These are phyloP conservation scores for Tipula confusa DNA, from an alignment of 2,888 invertebrate species.

Conservation along the genomic window DNA sequence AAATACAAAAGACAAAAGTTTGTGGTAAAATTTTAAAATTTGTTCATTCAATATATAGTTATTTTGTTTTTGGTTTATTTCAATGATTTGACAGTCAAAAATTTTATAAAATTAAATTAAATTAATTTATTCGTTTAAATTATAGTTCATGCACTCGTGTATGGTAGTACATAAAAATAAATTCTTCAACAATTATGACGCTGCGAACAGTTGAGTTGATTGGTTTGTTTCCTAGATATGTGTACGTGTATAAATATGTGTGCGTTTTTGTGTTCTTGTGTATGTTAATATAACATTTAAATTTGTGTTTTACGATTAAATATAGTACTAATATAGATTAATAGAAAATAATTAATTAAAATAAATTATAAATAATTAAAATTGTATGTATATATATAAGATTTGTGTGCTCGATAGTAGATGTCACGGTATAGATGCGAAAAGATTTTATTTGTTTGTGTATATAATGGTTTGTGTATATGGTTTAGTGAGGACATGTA, in stretches of 20 bases:
- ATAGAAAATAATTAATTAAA: not conserved
- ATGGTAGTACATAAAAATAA: not conserved
- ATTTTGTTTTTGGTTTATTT: constrained; percentile 12
- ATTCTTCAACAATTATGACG: not conserved
- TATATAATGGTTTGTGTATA: not conserved
- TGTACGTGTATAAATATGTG: not conserved
- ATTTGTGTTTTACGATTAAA: not conserved
- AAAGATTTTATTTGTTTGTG: not conserved
- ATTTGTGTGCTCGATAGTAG: not conserved
- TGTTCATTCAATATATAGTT: constrained; percentile 20
- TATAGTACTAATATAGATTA: not conserved
- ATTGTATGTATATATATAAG: too few species aligned
- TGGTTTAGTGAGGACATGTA: not conserved
- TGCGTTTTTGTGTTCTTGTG: not conserved
- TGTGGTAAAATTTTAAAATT: not conserved
- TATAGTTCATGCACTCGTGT: not conserved
- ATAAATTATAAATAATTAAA: constrained; percentile 6
- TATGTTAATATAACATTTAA: constrained; percentile 25
- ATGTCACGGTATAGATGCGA: not conserved
- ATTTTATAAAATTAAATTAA: constrained; percentile 12
- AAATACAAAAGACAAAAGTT: not conserved
- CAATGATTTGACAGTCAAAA: constrained; percentile 25
- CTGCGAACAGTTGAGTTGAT: not conserved
- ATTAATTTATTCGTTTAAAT: not conserved
- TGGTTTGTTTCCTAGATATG: not conserved